Conservation (phyloP, 2,888 invertebrate species). For the Kuschelorhynchus macadamiae region DNA sequence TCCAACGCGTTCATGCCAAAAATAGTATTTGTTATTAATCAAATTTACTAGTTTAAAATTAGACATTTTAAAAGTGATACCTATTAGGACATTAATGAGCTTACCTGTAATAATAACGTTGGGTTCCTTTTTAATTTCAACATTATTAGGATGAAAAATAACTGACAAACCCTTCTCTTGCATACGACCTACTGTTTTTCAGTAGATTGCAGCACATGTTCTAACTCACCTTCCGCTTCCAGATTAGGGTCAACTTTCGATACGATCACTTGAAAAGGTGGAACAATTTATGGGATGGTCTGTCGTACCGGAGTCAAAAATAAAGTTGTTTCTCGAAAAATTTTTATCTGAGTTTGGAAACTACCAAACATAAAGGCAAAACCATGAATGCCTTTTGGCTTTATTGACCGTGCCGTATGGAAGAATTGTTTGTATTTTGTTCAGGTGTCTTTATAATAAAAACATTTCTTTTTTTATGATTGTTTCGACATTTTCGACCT, state of each 20-base stretch:
- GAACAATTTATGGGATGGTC: constrained; percentile 1
- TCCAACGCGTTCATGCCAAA: too few relatives aligned
- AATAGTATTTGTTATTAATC: background rate
- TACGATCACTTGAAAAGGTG: background rate
- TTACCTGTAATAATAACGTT: background rate
- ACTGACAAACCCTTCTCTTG: constrained; percentile 3
- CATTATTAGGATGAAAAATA: background rate
- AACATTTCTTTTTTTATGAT: constrained; percentile 44
- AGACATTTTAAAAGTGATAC: constrained; percentile 15
- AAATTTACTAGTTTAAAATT: constrained; percentile 10
- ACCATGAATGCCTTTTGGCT: background rate
- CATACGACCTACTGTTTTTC: constrained; percentile 45
- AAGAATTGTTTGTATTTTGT: background rate
- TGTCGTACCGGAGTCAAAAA: constrained; percentile 2
- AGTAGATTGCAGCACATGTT: constrained; percentile 57
- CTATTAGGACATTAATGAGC: constrained; percentile 1
- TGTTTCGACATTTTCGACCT: constrained; percentile 3
- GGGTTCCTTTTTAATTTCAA: background rate
- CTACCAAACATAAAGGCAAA: constrained; percentile 7
- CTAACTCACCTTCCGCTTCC: constrained; percentile 48
- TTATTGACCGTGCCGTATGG: background rate
- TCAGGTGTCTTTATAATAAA: background rate
- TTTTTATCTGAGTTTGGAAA: background rate
- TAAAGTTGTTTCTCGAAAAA: background rate
- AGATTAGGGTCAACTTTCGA: constrained; percentile 33